Base-by-base conservation (phyloP, 2,888 invertebrate genomes). In the Bellardia bayeri region DNA sequence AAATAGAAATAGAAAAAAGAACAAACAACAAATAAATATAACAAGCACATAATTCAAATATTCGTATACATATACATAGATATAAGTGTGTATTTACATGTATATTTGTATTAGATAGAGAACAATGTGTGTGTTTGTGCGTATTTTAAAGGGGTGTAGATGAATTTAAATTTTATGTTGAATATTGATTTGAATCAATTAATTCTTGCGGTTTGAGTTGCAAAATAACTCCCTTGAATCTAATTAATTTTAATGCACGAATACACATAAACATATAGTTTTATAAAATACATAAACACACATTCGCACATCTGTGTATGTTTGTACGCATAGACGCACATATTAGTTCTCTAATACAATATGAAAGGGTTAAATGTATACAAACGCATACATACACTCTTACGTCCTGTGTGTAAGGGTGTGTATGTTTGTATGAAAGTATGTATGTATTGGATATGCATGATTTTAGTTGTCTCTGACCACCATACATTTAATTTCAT, bases 151-250 rank as follows among this genome's bases (percentile, higher is more conserved):
- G 45, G 69, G n/a, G 40, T 85, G 56, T 71, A 75, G 63, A 58
- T 81, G 75, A 85, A 69, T 85, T 80, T 61, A 88, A 83, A 87
- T 87, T 86, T 64, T 66, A 78, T 86, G 84, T 92, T 90, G 92
- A 92, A 92, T 93, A 93, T 93, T 93, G 93, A 93, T 94, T 94
- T 93, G 93, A 94, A 94, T 93, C 93, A 93, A 93, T 94, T 93
- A 93, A 93, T 93, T 89, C 82, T 89, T 88, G 86, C 87, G 89
- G 89, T 90, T 89, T 89, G 89, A 88, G 85, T 85, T 85, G 74
- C 85, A 85, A 85, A 85, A 93, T 92, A 92, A 92, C 92, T 92
- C 92, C 92, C 93, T 92, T 92, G 92, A 92, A 93, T 93, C 93
- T 93, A 93, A 93, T 93, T 93, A 93, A 93, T 93, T 93, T 93